A percentile compares a stretch with the other conserved stretches of the same genome.
Evolutionary conservation across 1,140 invertebrate genomes (phyloP).

Genomic region (Euborellia annulipes): DNA sequence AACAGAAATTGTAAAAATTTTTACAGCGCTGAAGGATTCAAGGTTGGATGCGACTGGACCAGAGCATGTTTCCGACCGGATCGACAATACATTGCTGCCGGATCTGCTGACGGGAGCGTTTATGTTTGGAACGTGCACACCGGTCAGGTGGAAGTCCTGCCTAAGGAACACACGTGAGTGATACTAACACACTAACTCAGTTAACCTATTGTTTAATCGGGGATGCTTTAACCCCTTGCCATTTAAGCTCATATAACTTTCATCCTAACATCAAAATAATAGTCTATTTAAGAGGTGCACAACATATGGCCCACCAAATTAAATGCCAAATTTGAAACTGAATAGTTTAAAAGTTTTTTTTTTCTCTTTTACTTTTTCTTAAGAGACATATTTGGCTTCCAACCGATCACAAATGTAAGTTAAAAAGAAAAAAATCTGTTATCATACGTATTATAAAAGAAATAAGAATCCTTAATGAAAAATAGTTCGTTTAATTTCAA

Average conservation of each 20-base stretch:
- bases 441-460: too few species aligned
- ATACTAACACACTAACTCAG: constrained; percentile 9
- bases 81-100: constrained; percentile 72
- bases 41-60: constrained; percentile 87
- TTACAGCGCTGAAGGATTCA: constrained; percentile 80
- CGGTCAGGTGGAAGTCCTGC: constrained; percentile 57
- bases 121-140: constrained; percentile 81
- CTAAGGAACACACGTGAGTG: constrained; percentile 84
- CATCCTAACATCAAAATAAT: constrained; percentile 1
- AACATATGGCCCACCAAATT: too few species aligned
- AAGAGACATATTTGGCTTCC: too few species aligned
- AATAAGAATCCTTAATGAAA: too few species aligned
- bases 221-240: background rate
- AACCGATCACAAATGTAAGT: too few species aligned
- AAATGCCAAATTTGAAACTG: too few species aligned
- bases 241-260: background rate
- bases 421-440: too few species aligned
- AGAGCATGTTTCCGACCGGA: constrained; percentile 85
- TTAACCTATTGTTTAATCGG: background rate
- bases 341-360: too few species aligned
- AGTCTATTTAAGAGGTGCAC: background rate
- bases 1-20: too few species aligned
- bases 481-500: too few species aligned
- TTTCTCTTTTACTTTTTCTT: too few species aligned
- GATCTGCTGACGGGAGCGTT: constrained; percentile 76